phyloP scores from a whole-genome alignment of 2,888 invertebrate genomes.

The Chrysomela aeneicollis region DNA sequence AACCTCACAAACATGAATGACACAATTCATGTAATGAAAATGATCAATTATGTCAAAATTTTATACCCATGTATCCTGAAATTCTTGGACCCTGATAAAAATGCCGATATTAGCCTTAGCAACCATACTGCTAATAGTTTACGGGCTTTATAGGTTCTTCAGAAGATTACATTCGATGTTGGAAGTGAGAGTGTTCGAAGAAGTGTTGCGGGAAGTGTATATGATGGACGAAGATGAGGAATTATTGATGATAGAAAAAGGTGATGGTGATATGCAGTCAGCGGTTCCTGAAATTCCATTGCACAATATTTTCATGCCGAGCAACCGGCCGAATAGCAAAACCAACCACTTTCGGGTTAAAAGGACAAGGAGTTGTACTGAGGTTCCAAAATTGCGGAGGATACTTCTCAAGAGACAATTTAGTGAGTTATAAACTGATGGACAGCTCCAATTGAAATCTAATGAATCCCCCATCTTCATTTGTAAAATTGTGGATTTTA shows the following conservation, averaged over 20 bases:
- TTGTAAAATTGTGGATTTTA: too few species aligned
- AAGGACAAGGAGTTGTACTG: neutral
- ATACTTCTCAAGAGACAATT: neutral
- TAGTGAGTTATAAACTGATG: neutral
- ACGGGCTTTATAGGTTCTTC: slow-evolving; percentile 12
- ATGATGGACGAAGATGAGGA: slow-evolving; percentile 10
- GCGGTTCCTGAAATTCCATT: neutral
- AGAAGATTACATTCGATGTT: slow-evolving; percentile 14
- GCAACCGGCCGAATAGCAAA: neutral
- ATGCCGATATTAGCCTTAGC: neutral
- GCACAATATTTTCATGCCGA: neutral
- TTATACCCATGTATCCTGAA: neutral
- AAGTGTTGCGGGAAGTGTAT: slow-evolving; percentile 25
- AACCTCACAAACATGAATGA: neutral
- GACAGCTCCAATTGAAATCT: too few species aligned
- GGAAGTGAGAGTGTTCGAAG: slow-evolving; percentile 20
- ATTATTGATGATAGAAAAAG: slow-evolving; percentile 18
- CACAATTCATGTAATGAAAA: neutral
- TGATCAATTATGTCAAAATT: neutral
- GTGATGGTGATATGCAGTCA: slow-evolving; percentile 21
- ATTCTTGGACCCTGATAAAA: neutral
- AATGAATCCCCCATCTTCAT: too few species aligned
- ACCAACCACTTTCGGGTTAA: neutral
- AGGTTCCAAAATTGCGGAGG: neutral
- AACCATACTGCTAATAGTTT: neutral